These are phyloP conservation scores for Bicyclus anynana DNA, from an alignment of 1,140 invertebrate species.

Conservation along the genomic window DNA sequence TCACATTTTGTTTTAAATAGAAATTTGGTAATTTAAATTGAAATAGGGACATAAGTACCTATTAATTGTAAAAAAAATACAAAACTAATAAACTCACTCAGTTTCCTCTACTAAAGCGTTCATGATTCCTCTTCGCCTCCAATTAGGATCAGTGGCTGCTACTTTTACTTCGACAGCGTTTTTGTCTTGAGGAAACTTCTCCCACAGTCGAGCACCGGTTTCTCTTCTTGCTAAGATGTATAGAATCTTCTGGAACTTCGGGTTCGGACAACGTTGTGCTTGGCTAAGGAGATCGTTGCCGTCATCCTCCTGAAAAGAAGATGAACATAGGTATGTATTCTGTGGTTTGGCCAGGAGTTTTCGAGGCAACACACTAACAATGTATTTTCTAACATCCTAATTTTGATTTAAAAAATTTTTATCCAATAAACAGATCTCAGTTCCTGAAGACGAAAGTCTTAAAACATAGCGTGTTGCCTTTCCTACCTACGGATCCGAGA, in stretches of 20 bases:
- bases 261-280: constrained; percentile 65
- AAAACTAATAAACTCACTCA: constrained; percentile 68
- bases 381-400: too few species aligned
- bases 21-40: too few species aligned
- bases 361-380: too few species aligned
- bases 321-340: not conserved
- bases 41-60: too few species aligned
- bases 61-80: too few species aligned
- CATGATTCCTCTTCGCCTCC: constrained; percentile 81
- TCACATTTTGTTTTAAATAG: too few species aligned
- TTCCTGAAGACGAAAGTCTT: too few species aligned
- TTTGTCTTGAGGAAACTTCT: constrained; percentile 77
- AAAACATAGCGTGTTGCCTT: too few species aligned
- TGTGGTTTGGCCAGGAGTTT: too few species aligned
- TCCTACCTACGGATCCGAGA: too few species aligned
- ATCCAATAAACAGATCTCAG: too few species aligned
- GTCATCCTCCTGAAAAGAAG: constrained; percentile 41
- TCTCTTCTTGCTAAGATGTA: constrained; percentile 78
- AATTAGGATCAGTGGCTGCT: constrained; percentile 80
- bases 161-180: constrained; percentile 80
- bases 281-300: constrained; percentile 36
- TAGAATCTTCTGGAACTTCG: constrained; percentile 81
- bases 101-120: constrained; percentile 79
- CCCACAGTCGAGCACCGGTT: constrained; percentile 72
- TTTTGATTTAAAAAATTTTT: too few species aligned